Percentiles rank a stretch among this genome's conserved stretches.
phyloP scores from a whole-genome alignment of 1,140 invertebrate genomes.

The Ruditapes philippinarum region DNA sequence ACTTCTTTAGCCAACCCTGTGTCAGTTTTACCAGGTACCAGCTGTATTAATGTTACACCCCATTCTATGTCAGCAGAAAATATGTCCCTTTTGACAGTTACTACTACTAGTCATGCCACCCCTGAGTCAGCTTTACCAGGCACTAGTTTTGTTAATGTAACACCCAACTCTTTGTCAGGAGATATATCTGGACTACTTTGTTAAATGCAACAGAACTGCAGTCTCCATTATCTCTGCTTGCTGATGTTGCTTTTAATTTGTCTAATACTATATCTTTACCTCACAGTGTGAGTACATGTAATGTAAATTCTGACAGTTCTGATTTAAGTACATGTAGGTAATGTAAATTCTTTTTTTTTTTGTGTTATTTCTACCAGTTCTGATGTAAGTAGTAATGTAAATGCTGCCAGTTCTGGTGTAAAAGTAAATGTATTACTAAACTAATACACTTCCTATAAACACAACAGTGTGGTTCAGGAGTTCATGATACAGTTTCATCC shows the following conservation, averaged over 20 bases:
- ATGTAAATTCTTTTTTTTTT: no score
- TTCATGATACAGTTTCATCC: neutral
- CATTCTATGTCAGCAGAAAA: no score
- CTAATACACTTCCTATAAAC: neutral
- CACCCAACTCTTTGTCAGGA: neutral
- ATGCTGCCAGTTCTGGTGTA: neutral
- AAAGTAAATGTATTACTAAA: no score
- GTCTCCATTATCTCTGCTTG: slow-evolving; percentile 16
- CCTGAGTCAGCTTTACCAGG: no score
- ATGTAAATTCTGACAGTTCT: no score
- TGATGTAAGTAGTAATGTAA: neutral
- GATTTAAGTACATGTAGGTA: no score
- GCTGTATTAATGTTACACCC: no score
- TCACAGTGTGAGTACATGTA: no score
- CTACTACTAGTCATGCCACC: no score
- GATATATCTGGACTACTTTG: neutral
- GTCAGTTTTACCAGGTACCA: neutral
- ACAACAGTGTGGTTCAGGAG: neutral
- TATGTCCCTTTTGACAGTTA: no score
- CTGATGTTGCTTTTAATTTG: neutral
- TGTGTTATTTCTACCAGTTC: neutral
- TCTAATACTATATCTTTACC: no score
- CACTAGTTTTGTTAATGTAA: neutral
- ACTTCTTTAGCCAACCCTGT: neutral
- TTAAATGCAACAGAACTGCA: neutral